Evolutionary conservation across 2,113 vertebrate genomes (phyloP).

Genomic region (Malurus cyaneus): DNA sequence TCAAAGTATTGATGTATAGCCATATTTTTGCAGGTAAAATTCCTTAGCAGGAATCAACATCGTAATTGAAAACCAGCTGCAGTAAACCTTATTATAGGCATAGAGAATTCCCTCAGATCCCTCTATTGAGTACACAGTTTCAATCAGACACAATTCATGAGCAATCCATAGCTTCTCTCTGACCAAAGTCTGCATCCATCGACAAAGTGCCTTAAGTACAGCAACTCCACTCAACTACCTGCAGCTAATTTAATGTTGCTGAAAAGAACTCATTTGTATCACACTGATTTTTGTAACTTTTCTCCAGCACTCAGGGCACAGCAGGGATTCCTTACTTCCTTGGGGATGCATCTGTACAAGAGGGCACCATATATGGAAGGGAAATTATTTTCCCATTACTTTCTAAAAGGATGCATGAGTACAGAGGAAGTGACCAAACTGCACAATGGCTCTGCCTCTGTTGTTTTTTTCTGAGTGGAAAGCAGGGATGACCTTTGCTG

Average conservation of each 20-base stretch:
- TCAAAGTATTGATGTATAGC: neutral
- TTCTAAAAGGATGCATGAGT: neutral
- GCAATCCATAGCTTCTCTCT: neutral
- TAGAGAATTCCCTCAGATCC: neutral
- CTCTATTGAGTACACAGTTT: neutral
- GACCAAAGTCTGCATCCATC: neutral
- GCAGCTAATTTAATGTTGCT: neutral
- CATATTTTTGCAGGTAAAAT: neutral
- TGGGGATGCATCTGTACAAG: neutral
- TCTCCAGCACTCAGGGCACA: neutral
- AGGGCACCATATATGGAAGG: neutral
- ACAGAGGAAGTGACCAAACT: neutral
- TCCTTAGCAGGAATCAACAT: neutral
- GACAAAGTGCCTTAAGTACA: neutral
- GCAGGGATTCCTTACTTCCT: neutral
- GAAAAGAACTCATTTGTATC: neutral
- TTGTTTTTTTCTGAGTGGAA: neutral
- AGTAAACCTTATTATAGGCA: neutral
- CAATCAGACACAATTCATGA: neutral
- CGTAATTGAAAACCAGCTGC: neutral
- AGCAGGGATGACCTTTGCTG: neutral
- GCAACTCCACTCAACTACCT: neutral
- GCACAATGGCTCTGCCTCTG: neutral
- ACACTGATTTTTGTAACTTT: neutral
- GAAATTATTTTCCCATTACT: neutral